These are phyloP conservation scores for Agrotis puta DNA, from an alignment of 2,888 invertebrate genomes.

Conservation along the genomic window DNA sequence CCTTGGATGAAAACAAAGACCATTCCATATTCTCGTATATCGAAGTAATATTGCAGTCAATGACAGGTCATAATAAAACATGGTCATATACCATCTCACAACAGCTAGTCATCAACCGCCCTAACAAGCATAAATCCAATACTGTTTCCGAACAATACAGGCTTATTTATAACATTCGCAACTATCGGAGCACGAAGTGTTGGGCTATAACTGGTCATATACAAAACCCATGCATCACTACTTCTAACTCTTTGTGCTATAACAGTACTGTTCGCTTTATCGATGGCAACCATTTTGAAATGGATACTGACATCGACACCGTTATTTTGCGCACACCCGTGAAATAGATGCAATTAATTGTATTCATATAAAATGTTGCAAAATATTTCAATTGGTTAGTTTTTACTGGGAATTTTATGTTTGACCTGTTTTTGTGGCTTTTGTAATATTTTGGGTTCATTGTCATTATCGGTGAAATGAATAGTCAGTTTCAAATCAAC, in stretches of 20 bases:
- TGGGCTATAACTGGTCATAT: conserved; percentile 46
- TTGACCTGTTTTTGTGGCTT: not conserved
- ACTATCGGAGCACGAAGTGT: conserved; percentile 65
- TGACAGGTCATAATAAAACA: not conserved
- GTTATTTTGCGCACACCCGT: conserved; percentile 82
- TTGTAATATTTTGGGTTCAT: conserved; percentile 8
- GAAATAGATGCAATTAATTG: conserved; percentile 77
- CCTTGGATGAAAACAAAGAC: not conserved
- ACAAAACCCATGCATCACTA: conserved; percentile 63
- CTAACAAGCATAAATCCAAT: conserved; percentile 58
- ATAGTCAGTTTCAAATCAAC: no score
- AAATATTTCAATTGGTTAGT: conserved; percentile 48
- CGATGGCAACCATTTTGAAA: conserved; percentile 81
- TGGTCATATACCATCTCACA: not conserved
- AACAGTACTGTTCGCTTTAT: conserved; percentile 77
- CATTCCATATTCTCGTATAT: not conserved
- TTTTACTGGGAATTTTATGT: conserved; percentile 21
- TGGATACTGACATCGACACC: conserved; percentile 79
- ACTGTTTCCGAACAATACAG: conserved; percentile 48
- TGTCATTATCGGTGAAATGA: not conserved
- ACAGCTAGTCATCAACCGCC: conserved; percentile 28
- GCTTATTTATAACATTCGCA: conserved; percentile 63
- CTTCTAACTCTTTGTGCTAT: conserved; percentile 64
- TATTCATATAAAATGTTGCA: conserved; percentile 59
- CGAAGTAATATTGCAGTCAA: not conserved